Percentiles rank a stretch among this genome's conserved stretches.
These are phyloP conservation scores for Fragariocoptes setiger DNA, from an alignment of 1,140 invertebrate species.

Conservation along the genomic window DNA sequence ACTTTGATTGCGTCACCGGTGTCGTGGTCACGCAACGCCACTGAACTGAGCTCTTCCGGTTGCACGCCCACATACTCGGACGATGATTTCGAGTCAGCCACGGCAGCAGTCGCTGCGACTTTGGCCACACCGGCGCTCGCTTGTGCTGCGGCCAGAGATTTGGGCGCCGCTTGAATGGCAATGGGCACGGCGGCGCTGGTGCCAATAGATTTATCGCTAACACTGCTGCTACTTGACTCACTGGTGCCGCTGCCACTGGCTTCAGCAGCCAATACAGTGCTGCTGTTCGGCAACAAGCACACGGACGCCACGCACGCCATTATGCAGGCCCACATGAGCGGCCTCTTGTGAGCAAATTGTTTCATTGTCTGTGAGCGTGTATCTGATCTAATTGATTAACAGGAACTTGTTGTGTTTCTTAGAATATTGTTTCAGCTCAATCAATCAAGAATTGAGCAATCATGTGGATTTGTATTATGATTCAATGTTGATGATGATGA, in stretches of 20 bases:
- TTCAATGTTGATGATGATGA: too few species aligned
- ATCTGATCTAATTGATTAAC: too few species aligned
- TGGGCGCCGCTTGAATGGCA: too few species aligned
- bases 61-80: not conserved
- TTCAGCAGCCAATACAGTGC: not conserved
- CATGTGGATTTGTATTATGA: too few species aligned
- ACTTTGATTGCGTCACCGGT: not conserved
- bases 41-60: not conserved
- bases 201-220: not conserved
- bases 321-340: too few species aligned
- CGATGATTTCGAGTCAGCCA: not conserved
- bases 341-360: too few species aligned
- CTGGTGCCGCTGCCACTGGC: not conserved
- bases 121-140: not conserved
- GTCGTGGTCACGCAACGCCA: too few species aligned
- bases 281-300: not conserved
- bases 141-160: not conserved
- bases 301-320: not conserved
- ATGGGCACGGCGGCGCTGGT: not conserved
- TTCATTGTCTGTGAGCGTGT: too few species aligned
- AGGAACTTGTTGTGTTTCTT: too few species aligned
- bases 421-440: too few species aligned
- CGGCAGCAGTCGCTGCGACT: not conserved
- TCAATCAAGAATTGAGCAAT: too few species aligned
- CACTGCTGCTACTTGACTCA: not conserved